These are phyloP conservation scores for Ophioninae sp. DNA, from an alignment of 2,888 invertebrate species.

Conservation along the genomic window DNA sequence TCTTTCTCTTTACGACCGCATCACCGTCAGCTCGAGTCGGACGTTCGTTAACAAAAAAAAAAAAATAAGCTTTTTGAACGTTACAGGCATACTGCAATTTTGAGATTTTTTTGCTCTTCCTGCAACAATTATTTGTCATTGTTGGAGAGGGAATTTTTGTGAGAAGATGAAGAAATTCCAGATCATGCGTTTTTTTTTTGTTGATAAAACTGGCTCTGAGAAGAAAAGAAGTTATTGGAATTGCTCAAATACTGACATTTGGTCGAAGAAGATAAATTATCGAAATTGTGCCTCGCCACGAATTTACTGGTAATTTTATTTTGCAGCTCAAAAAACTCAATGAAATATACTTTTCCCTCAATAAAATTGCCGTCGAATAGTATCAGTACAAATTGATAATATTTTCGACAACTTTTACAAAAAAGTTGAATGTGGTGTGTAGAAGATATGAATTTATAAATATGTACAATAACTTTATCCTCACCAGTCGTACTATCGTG, in stretches of 20 bases:
- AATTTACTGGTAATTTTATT: neutral
- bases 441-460: neutral
- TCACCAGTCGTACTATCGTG: neutral
- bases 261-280: neutral
- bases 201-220: too few species aligned
- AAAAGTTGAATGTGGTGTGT: neutral
- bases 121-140: neutral
- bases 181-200: neutral
- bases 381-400: neutral
- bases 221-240: too few species aligned
- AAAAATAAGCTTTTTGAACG: neutral
- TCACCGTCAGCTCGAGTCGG: neutral
- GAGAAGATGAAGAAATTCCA: neutral
- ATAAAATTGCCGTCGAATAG: neutral
- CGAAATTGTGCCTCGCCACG: neutral
- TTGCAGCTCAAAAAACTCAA: neutral
- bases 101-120: neutral
- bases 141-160: neutral
- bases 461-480: neutral
- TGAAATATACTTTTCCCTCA: neutral
- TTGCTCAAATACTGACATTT: too few species aligned
- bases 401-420: neutral
- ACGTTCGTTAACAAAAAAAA: neutral
- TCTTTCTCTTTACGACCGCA: slow-evolving; percentile 1
- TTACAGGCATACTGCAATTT: neutral